Conservation (phyloP, 2,797 vertebrate species). For the Poecilia picta region DNA sequence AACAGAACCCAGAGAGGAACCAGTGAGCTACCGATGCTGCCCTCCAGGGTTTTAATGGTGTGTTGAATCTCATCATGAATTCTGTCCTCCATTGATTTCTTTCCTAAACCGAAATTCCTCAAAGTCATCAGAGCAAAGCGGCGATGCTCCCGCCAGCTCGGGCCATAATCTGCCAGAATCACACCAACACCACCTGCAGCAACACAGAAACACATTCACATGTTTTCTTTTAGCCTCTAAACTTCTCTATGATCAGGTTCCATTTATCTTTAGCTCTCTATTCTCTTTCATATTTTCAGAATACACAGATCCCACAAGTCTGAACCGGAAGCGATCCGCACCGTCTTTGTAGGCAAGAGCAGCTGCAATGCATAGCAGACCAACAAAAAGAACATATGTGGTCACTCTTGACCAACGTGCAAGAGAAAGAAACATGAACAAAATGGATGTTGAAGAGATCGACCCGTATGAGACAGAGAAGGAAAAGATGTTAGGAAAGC, state of each 20-base stretch:
- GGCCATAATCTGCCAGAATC: conserved; percentile 69
- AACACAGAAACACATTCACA: background rate
- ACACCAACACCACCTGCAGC: conserved; percentile 54
- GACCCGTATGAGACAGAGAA: no score
- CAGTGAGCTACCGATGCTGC: conserved; percentile 55
- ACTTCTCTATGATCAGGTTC: background rate
- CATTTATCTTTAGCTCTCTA: background rate
- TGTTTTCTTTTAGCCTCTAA: background rate
- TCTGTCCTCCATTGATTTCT: conserved; percentile 77
- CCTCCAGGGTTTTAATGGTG: conserved; percentile 52
- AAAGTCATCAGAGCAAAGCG: conserved; percentile 78
- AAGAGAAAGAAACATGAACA: no score
- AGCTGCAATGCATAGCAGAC: no score
- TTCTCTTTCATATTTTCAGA: background rate
- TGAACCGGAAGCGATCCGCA: no score
- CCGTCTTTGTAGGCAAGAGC: no score
- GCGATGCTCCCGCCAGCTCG: conserved; percentile 74
- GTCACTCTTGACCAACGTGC: no score
- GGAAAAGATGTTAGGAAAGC: no score
- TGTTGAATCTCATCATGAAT: conserved; percentile 72
- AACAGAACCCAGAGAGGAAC: background rate
- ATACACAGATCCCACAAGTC: background rate
- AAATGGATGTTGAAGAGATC: no score
- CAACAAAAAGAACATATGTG: no score
- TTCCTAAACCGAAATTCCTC: conserved; percentile 81